phyloP scores from a whole-genome alignment of 2,888 invertebrate genomes.

The Temnothorax rugatulus region DNA sequence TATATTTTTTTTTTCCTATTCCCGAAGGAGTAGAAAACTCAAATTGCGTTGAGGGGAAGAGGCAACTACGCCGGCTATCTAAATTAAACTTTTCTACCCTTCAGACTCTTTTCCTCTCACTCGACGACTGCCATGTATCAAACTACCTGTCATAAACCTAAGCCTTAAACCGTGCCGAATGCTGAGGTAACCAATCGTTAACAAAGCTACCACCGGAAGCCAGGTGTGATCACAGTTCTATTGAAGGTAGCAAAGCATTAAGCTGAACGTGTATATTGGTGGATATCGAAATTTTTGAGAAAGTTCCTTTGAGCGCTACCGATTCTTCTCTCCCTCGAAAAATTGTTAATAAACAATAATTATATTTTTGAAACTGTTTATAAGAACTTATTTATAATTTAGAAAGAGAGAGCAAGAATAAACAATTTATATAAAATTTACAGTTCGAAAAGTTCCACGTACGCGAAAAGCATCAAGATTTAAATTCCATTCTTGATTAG shows the following conservation, averaged over 20 bases:
- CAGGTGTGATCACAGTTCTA: conserved; percentile 65
- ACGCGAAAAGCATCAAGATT: background rate
- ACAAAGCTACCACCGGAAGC: conserved; percentile 65
- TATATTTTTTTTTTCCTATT: conserved; percentile 4
- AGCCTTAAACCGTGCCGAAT: conserved; percentile 64
- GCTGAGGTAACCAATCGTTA: conserved; percentile 70
- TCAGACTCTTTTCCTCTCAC: conserved; percentile 26
- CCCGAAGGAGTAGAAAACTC: conserved; percentile 66
- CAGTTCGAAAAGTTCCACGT: background rate
- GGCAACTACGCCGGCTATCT: conserved; percentile 71
- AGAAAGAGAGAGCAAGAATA: background rate
- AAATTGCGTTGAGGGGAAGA: conserved; percentile 56
- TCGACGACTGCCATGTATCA: conserved; percentile 73
- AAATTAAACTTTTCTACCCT: conserved; percentile 79
- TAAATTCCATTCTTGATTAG: conserved; percentile 60
- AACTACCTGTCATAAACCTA: conserved; percentile 74
- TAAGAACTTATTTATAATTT: background rate
- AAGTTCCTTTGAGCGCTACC: background rate
- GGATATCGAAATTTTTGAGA: background rate
- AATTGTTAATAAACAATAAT: background rate
- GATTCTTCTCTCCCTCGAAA: background rate
- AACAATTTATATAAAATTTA: background rate
- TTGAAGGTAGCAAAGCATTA: background rate
- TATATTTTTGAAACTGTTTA: background rate
- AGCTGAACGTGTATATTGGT: background rate